phyloP scores from a whole-genome alignment of 2,113 vertebrate species.

The Gadus chalcogrammus region DNA sequence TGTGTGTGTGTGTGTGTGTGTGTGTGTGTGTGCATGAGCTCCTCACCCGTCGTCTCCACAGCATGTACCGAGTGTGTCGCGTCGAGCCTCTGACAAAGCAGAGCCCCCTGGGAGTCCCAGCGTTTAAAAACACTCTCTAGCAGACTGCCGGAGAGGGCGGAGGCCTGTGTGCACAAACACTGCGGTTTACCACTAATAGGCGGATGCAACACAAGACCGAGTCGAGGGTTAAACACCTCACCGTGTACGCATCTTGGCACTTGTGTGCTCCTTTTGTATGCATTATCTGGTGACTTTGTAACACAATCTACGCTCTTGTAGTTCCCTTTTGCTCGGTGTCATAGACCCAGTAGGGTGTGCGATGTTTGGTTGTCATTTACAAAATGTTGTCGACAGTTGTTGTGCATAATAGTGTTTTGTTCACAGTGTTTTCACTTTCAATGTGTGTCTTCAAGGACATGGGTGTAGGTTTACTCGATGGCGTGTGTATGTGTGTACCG shows the following conservation, averaged over 20 bases:
- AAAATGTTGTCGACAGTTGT: background rate
- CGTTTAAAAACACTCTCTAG: conserved; percentile 58
- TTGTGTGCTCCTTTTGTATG: conserved; percentile 4
- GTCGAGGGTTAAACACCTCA: conserved; percentile 12
- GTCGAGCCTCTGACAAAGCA: conserved; percentile 52
- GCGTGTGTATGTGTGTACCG: too few species aligned
- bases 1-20: background rate
- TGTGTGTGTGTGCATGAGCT: background rate
- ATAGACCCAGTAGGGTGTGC: background rate
- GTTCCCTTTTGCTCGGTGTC: background rate
- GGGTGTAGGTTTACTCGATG: too few species aligned
- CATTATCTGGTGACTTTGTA: conserved; percentile 15
- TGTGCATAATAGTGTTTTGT: background rate
- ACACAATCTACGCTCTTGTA: conserved; percentile 9
- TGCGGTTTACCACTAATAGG: conserved; percentile 30
- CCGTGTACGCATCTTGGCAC: conserved; percentile 3
- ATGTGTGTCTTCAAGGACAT: background rate
- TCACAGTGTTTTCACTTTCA: background rate
- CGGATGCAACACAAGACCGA: conserved; percentile 26
- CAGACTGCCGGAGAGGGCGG: conserved; percentile 44
- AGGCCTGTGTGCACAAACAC: conserved; percentile 48
- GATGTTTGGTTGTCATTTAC: background rate
- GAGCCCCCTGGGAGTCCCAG: conserved; percentile 60
- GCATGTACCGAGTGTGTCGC: conserved; percentile 68
- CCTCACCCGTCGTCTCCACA: conserved; percentile 78